These are phyloP conservation scores for Boulengeromyrus knoepffleri DNA, from an alignment of 2,113 vertebrate genomes.

Conservation along the genomic window DNA sequence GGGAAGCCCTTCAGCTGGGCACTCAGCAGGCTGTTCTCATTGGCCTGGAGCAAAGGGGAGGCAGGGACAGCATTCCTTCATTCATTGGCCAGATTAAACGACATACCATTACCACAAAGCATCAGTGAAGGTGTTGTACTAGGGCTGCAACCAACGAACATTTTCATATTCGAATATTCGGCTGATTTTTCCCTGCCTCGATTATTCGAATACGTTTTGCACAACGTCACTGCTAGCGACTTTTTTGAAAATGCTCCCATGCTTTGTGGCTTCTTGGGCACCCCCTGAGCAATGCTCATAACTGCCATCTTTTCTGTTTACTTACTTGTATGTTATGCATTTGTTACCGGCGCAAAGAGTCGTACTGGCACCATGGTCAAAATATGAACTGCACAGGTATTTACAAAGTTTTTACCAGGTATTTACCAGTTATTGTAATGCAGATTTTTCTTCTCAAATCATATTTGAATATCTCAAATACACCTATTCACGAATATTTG, in stretches of 20 bases:
- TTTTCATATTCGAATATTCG: not conserved
- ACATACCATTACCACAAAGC: not conserved
- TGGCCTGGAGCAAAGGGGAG: slow-evolving; percentile 56
- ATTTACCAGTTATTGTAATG: not conserved
- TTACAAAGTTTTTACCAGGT: not conserved
- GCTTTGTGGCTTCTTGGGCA: not conserved
- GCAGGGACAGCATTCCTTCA: not conserved
- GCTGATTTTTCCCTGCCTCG: not conserved
- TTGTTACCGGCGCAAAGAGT: not conserved
- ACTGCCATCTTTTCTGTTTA: not conserved
- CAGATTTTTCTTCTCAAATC: not conserved
- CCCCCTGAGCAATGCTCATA: not conserved
- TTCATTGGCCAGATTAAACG: not conserved
- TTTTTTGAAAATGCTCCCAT: not conserved
- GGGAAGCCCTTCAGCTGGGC: slow-evolving; percentile 85
- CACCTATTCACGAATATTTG: not conserved
- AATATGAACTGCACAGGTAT: not conserved
- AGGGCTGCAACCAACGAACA: not conserved
- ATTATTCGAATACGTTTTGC: not conserved
- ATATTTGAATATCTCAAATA: not conserved
- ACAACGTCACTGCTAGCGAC: not conserved
- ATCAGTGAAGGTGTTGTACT: not conserved
- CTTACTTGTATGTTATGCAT: not conserved
- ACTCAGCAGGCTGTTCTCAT: slow-evolving; percentile 81
- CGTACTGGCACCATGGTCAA: not conserved